Evolutionary conservation across 2,888 invertebrate species (phyloP).

Genomic region (Atherix ibis): DNA sequence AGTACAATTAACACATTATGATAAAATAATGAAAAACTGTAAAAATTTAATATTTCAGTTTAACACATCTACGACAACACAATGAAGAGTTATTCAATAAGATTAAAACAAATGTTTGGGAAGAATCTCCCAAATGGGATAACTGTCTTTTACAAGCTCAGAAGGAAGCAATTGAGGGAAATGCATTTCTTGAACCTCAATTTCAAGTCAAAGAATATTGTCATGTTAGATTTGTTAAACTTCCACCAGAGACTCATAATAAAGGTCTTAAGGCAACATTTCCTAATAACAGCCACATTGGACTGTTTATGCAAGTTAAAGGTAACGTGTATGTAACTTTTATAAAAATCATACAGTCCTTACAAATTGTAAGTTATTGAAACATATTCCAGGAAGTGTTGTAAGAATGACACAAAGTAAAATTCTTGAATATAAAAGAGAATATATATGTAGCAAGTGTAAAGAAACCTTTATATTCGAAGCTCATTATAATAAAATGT

Average conservation of each 20-base stretch:
- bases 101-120: conserved; percentile 46
- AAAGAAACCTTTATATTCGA: conserved; percentile 46
- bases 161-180: conserved; percentile 35
- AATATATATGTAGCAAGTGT: conserved; percentile 64
- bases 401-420: conserved; percentile 59
- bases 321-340: conserved; percentile 30
- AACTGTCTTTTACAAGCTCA: conserved; percentile 44
- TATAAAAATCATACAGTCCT: not conserved
- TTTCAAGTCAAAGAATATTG: conserved; percentile 44
- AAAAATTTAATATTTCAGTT: conserved; percentile 6
- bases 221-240: conserved; percentile 46
- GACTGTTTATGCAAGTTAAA: conserved; percentile 55
- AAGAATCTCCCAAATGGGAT: conserved; percentile 47
- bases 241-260: too few species aligned
- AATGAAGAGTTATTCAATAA: conserved; percentile 49
- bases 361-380: not conserved
- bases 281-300: conserved; percentile 54
- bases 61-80: conserved; percentile 26
- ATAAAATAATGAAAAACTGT: not conserved
- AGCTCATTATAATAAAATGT: conserved; percentile 51
- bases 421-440: conserved; percentile 58
- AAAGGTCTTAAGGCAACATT: conserved; percentile 27
- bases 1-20: conserved; percentile 33
- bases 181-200: conserved; percentile 24
- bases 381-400: conserved; percentile 56